These are phyloP conservation scores for Gastrophysa polygoni DNA, from an alignment of 2,888 invertebrate genomes.

Conservation along the genomic window DNA sequence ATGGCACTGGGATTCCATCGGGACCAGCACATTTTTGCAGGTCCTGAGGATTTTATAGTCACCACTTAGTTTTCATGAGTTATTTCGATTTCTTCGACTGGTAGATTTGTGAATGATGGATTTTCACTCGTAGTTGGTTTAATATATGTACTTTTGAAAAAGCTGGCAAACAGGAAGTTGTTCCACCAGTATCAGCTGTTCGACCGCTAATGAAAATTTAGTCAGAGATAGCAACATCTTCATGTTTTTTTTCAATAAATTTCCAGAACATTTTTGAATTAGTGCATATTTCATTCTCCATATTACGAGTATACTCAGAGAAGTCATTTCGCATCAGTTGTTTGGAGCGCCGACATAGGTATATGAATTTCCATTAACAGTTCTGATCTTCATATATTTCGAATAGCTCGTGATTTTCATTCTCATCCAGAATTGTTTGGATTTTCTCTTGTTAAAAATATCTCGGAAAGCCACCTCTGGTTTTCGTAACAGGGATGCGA, in stretches of 20 bases:
- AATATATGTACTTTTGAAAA: neutral
- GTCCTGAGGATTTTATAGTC: neutral
- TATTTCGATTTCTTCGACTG: neutral
- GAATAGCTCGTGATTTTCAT: too few relatives aligned
- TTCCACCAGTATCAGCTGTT: neutral
- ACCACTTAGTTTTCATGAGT: neutral
- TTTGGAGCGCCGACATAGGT: neutral
- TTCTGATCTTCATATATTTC: too few relatives aligned
- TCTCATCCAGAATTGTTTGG: too few relatives aligned
- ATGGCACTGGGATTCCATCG: neutral
- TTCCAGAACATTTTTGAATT: neutral
- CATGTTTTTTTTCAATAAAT: neutral
- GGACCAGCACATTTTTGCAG: neutral
- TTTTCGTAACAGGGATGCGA: neutral
- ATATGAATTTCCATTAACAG: too few relatives aligned
- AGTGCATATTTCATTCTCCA: neutral
- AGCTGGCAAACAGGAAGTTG: neutral
- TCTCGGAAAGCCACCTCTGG: too few relatives aligned
- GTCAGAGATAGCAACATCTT: neutral
- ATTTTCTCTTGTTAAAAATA: too few relatives aligned
- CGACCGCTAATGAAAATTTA: neutral
- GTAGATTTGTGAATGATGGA: neutral
- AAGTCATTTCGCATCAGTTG: neutral
- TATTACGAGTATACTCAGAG: neutral
- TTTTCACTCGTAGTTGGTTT: neutral